Percentiles rank a stretch among this genome's conserved stretches.
Evolutionary conservation across 2,113 vertebrate genomes (phyloP).

Genomic region (Formicarius rufipectus): DNA sequence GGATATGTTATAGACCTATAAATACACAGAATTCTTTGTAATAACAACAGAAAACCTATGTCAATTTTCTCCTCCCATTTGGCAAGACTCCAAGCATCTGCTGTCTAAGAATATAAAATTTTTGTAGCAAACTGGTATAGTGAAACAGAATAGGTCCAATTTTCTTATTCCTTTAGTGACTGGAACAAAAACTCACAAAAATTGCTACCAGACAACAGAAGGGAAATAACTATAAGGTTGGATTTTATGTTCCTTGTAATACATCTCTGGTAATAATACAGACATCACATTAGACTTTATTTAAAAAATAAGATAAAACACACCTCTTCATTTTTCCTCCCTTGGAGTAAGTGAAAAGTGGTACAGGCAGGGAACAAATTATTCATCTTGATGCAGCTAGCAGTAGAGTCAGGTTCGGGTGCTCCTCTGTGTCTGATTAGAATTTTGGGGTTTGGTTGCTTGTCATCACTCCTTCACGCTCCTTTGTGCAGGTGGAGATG

Average conservation of each 20-base stretch:
- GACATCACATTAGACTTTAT: background rate
- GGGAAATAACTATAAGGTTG: background rate
- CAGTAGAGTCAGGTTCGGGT: background rate
- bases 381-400: background rate
- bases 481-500: background rate
- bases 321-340: rapidly evolving
- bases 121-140: background rate
- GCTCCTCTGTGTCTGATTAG: background rate
- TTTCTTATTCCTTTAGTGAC: background rate
- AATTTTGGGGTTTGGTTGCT: background rate
- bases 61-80: constrained; percentile 19
- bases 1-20: constrained; percentile 9
- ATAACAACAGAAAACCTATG: background rate
- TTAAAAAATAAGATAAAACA: background rate
- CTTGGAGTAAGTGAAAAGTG: background rate
- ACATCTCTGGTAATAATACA: background rate
- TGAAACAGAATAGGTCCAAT: background rate
- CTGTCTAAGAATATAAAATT: background rate
- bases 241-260: background rate
- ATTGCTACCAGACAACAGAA: background rate
- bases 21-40: background rate
- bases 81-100: background rate
- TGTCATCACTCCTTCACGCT: background rate
- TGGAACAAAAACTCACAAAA: rapidly evolving
- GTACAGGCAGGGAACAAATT: background rate